Percentiles rank a stretch among this genome's conserved stretches.
Evolutionary conservation across 2,888 invertebrate species (phyloP).

Genomic region (Allygus modestus): DNA sequence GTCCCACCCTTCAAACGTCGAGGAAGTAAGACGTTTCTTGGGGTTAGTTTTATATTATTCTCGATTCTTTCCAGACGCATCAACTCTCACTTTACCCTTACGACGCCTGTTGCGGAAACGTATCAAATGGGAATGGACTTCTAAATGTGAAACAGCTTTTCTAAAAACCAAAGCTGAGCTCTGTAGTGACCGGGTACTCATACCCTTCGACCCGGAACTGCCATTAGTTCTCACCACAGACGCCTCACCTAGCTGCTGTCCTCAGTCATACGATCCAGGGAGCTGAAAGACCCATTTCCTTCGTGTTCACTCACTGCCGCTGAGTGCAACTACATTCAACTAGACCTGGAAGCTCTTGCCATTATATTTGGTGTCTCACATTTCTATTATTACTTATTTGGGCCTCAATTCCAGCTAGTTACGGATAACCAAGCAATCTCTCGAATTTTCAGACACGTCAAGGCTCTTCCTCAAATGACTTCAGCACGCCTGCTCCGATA

Average conservation of each 20-base stretch:
- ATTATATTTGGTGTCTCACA: constrained; percentile 63
- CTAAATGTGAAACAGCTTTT: constrained; percentile 68
- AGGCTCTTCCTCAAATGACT: too few species aligned
- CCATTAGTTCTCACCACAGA: constrained; percentile 67
- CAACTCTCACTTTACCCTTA: constrained; percentile 65
- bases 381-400: constrained; percentile 64
- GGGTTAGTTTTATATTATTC: constrained; percentile 66
- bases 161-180: constrained; percentile 68
- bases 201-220: constrained; percentile 67
- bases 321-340: constrained; percentile 65
- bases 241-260: constrained; percentile 64
- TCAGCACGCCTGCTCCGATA: too few species aligned
- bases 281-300: constrained; percentile 63
- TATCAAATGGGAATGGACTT: constrained; percentile 66
- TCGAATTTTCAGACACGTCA: too few species aligned
- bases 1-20: constrained; percentile 42
- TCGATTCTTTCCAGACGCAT: constrained; percentile 65
- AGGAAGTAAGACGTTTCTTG: constrained; percentile 63
- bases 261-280: constrained; percentile 65
- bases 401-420: constrained; percentile 64
- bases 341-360: too few species aligned
- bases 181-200: constrained; percentile 67
- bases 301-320: constrained; percentile 62
- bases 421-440: too few species aligned
- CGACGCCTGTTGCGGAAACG: constrained; percentile 61